Evolutionary conservation across 1,140 invertebrate species (phyloP), one percentile per base, ranked within the genome.

Genomic region (Drosophila mojavensis): DNA sequence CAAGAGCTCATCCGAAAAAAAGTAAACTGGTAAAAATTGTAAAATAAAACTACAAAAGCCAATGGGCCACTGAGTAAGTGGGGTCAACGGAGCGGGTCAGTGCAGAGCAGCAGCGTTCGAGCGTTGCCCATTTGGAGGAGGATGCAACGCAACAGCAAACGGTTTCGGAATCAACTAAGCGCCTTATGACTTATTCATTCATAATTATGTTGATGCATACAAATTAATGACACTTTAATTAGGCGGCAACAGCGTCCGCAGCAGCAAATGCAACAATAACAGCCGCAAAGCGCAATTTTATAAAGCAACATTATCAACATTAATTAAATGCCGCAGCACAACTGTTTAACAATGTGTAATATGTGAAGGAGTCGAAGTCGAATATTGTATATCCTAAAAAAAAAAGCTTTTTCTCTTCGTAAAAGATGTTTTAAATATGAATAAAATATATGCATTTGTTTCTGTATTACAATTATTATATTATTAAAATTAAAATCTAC

Each of bases 221-320:
- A 88, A 86, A 88, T 86, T 86, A 86, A 86, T 86, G 82, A 58
- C 76, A 88, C 79, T 86, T 79, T 76, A 88, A 86, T 86, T 82
- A 86, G 70, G 62, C 62, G 36, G 61, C 72, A 50, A 24, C 72
- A 50, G 17, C 59, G 59, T 79, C 82, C 66, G 62, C 62, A 36
- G 64, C 72, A 50, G 33, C 59, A 54, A 47, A 55, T 63, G 62
- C 66, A 72, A 50, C 64, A 73, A 47, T 36, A 50, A 59, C 30
- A 33, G 30, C 7, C 66, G 69, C 53, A 76, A 65, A 76, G 47
- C 15, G 58, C 58, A 70, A 70, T 70, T 56, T 54, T 62, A 48
- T 75, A 15, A 64, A 67, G 63, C 53, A 43, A 10, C 53, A 36
- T 28, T 30, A 73, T 60, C 41, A 69, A 62, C 65, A 56, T 55